These are phyloP conservation scores for Zhuqinia jingwanae DNA, from an alignment of 2,888 invertebrate species.

Conservation along the genomic window DNA sequence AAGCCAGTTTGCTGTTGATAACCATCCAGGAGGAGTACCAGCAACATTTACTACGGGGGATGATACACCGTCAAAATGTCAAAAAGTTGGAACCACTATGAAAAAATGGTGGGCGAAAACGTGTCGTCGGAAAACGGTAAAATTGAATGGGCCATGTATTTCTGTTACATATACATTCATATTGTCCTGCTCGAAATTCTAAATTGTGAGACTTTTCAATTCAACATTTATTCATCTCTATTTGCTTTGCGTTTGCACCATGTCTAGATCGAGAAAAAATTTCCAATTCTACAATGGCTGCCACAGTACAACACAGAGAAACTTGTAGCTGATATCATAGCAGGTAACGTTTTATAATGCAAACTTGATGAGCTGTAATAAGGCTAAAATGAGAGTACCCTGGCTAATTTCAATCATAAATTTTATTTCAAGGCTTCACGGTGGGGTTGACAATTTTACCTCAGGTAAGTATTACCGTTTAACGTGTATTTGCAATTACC, in stretches of 20 bases:
- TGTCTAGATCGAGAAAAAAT: conserved; percentile 75
- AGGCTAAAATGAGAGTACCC: neutral
- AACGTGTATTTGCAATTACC: neutral
- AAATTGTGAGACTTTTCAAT: no score
- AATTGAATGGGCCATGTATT: neutral
- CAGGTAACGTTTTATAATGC: conserved; percentile 67
- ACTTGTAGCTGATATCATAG: conserved; percentile 76
- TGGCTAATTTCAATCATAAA: neutral
- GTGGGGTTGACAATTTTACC: conserved; percentile 78
- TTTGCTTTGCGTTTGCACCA: neutral
- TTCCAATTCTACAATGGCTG: conserved; percentile 77
- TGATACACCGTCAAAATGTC: conserved; percentile 55
- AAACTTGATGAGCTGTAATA: neutral
- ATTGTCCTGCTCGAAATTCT: no score
- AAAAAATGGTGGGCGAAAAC: conserved; percentile 72
- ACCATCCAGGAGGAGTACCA: conserved; percentile 56
- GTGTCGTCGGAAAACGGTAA: conserved; percentile 77
- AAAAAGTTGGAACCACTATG: conserved; percentile 54
- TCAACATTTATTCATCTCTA: no score
- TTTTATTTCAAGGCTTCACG: conserved; percentile 73
- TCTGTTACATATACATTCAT: neutral
- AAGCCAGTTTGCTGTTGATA: conserved; percentile 67
- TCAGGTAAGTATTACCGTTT: conserved; percentile 73
- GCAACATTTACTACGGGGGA: conserved; percentile 42
- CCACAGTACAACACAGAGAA: conserved; percentile 76